Conservation (phyloP, 1,140 invertebrate species). For the Hyposmocoma kahamanoa region DNA sequence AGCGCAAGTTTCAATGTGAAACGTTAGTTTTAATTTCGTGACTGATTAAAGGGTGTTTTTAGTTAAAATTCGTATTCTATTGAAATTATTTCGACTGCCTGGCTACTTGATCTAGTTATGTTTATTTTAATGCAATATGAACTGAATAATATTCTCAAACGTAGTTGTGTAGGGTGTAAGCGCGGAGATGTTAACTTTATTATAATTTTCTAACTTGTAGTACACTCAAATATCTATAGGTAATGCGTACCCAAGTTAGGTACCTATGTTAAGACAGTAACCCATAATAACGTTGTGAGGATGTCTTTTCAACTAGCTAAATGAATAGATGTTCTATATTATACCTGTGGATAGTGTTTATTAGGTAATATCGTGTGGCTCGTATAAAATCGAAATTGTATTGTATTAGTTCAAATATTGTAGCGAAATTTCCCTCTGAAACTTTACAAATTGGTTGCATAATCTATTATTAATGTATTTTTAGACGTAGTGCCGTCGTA, state of each 20-base stretch:
- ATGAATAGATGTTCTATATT: conserved; percentile 49
- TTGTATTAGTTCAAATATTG: conserved; percentile 63
- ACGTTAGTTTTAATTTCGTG: conserved; percentile 1
- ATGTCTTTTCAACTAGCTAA: conserved; percentile 14
- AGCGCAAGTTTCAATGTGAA: too few species aligned
- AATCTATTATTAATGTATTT: conserved; percentile 43
- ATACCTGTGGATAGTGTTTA: conserved; percentile 36
- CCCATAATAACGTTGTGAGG: background rate
- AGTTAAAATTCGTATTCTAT: background rate
- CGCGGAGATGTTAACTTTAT: conserved; percentile 8
- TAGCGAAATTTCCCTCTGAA: conserved; percentile 52
- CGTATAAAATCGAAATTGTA: conserved; percentile 31
- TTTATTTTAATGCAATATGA: background rate
- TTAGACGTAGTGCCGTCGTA: conserved; percentile 27
- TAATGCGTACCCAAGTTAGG: background rate
- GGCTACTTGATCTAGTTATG: conserved; percentile 3
- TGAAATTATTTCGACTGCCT: conserved; percentile 3
- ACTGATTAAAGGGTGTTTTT: background rate
- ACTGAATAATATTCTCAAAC: conserved; percentile 7
- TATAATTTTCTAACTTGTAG: conserved; percentile 8
- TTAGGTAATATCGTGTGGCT: conserved; percentile 33
- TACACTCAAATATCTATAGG: background rate
- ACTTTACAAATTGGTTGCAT: conserved; percentile 27
- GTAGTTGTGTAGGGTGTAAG: conserved; percentile 1
- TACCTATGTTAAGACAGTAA: conserved; percentile 15